phyloP scores from a whole-genome alignment of 2,113 vertebrate species.

The Arvicanthis niloticus region DNA sequence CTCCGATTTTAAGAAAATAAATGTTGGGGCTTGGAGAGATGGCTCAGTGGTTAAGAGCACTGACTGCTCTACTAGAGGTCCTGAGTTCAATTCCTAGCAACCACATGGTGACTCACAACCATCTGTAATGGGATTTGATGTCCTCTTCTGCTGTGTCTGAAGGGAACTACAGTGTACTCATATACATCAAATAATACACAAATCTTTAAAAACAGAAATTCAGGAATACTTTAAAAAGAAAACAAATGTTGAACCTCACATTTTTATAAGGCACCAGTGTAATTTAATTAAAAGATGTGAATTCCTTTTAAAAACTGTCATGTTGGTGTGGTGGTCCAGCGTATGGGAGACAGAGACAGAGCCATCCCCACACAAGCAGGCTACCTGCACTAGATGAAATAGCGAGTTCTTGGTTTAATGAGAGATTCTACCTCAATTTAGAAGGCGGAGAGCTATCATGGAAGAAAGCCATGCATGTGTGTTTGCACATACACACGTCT shows the following conservation, averaged over 20 bases:
- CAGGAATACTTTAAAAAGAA: neutral
- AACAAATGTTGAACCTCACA: slow-evolving; percentile 25
- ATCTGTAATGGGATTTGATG: too few species aligned
- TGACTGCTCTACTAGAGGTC: too few species aligned
- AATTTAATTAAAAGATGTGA: slow-evolving; percentile 37
- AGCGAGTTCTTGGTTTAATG: too few species aligned
- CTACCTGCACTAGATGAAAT: neutral
- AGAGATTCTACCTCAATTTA: neutral
- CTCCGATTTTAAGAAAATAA: slow-evolving; percentile 52
- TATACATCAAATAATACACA: too few species aligned
- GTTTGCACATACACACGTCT: too few species aligned
- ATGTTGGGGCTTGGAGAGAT: neutral
- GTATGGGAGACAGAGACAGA: neutral
- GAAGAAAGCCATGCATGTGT: neutral
- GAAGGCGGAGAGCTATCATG: neutral
- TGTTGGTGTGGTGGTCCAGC: too few species aligned
- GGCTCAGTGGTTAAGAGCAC: too few species aligned
- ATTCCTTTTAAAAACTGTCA: neutral
- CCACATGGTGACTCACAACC: too few species aligned
- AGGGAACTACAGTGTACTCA: too few species aligned
- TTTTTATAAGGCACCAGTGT: slow-evolving; percentile 33
- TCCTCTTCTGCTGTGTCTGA: too few species aligned
- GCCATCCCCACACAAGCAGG: neutral
- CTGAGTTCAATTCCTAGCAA: too few species aligned
- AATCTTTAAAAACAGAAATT: too few species aligned